Evolutionary conservation across 1,140 invertebrate genomes (phyloP), one percentile per base, ranked within the genome.

Genomic region (Globodera rostochiensis): DNA sequence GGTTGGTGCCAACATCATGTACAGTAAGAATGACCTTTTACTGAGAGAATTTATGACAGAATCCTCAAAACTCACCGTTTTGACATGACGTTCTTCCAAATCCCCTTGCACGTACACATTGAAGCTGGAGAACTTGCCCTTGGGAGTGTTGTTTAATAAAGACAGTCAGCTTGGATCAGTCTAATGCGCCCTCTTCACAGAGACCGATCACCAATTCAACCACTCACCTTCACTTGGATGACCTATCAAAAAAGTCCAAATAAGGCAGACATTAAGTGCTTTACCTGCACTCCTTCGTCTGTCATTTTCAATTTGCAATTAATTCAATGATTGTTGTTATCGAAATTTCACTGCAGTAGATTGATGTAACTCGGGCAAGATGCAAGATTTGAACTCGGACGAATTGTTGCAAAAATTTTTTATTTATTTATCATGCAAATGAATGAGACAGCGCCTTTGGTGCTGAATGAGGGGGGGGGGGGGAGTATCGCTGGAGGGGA

Each of bases 1-100:
- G 94, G 90, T 95, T 95, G 88, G 94, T 94, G 90, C 95, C 95
- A 84, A 96, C 91, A 90, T 96, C 95, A 90, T 96, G 95, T 7
- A 96, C 94, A 21, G 95, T 96, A 47, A 96, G 91, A 88, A 96
- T 94, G 6, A 76, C 74, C 74, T 75, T 36, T 15, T 36, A 36
- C 19, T 19, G 50, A n/a, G 49, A 76, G 45, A 57, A 76, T 15
- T 13, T 57, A 6, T 57, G 46, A 21, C 13, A 19, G n/a, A 19
- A 15, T 15, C 57, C 66, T 76, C 21, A 53, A 50, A 46, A 25
- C 46, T 60, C 71, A 95, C 93, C 82, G 94, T 89, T 80, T 90
- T 89, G 64, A 82, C 82, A 45, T 83, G 73, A 9, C 86, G 82
- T 3, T 89, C 88, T 36, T 90, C 88, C 74, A 90, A 74, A 66